Base-by-base conservation (phyloP, 2,888 invertebrate species). In the Trichogramma dendrolimi region DNA sequence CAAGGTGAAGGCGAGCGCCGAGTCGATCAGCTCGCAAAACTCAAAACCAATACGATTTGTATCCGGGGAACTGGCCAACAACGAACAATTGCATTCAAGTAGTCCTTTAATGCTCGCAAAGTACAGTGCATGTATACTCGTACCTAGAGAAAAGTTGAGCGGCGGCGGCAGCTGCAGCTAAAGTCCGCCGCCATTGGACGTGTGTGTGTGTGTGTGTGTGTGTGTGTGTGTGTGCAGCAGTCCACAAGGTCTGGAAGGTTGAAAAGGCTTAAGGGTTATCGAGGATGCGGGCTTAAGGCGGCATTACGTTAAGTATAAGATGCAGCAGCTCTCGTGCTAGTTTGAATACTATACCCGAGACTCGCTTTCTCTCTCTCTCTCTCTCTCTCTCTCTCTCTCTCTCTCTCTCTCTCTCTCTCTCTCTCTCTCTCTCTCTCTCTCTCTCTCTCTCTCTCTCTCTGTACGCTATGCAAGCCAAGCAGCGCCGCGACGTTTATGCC, bases 301-400 rank as follows among this genome's bases (percentile, higher is more conserved):
- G 14, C 14, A 14, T 14, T 14, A 14, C 14, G 14, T 14, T 14
- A 14, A 14, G 14, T 14, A 14, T 14, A 14, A 14, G 14, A 14
- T 14, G 14, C 14, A 14, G 14, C 14, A 14, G 14, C 14, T 14
- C 14, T 14, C 14, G 14, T 14, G 14, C 14, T 14, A 14, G 14
- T 14, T 14, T 14, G 14, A 14, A 14, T 14, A 14, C 14, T 14
- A 14, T 14, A 14, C 14, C 14, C 14, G 14, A 14, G 14, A 55
- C 49, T 55, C 50, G 50, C 49, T 50, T 44, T 60, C 40, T 55
- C 43, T 14, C 53, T 27, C 58, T 38, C 48, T n/a, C 43, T 43
- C 43, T 43, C 52, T 52, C 52, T 49, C 14, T 43, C 43, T 43
- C 8, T 43, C 43, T 43, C 43, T 43, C 43, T 43, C 43, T 43